A percentile compares a stretch with the other conserved stretches of the same genome.
phyloP scores from a whole-genome alignment of 2,113 vertebrate species.

The Limnothrissa miodon region DNA sequence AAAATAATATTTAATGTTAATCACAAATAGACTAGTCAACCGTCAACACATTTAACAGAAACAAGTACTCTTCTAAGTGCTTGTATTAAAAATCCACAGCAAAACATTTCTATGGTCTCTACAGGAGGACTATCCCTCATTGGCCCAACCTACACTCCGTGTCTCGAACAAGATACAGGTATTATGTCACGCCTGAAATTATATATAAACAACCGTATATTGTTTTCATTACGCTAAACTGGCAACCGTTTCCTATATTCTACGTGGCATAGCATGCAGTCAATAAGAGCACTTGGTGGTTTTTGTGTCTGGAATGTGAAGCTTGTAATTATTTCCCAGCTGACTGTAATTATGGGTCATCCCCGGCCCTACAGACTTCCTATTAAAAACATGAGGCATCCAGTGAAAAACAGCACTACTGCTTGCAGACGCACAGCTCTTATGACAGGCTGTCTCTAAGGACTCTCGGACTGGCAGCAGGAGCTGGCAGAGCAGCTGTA shows the following conservation, averaged over 20 bases:
- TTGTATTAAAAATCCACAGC: neutral
- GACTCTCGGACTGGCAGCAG: constrained; percentile 13
- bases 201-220: constrained; percentile 51
- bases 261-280: constrained; percentile 46
- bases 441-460: constrained; percentile 10
- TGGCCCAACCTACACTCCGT: neutral
- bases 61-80: neutral
- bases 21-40: neutral
- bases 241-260: constrained; percentile 48
- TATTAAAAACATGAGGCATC: constrained; percentile 59
- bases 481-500: constrained; percentile 7
- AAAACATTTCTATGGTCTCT: neutral
- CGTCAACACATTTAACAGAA: neutral
- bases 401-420: constrained; percentile 31
- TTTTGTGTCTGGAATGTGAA: constrained; percentile 63
- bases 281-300: constrained; percentile 48
- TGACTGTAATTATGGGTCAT: constrained; percentile 73
- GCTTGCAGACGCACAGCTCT: constrained; percentile 3
- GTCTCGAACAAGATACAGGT: neutral
- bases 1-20: neutral
- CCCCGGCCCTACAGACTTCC: constrained; percentile 58
- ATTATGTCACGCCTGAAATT: constrained; percentile 7
- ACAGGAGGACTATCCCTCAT: neutral
- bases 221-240: constrained; percentile 42
- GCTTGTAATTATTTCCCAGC: constrained; percentile 73